Evolutionary conservation across 2,888 invertebrate species (phyloP).

Genomic region (Crossocerus cetratus): DNA sequence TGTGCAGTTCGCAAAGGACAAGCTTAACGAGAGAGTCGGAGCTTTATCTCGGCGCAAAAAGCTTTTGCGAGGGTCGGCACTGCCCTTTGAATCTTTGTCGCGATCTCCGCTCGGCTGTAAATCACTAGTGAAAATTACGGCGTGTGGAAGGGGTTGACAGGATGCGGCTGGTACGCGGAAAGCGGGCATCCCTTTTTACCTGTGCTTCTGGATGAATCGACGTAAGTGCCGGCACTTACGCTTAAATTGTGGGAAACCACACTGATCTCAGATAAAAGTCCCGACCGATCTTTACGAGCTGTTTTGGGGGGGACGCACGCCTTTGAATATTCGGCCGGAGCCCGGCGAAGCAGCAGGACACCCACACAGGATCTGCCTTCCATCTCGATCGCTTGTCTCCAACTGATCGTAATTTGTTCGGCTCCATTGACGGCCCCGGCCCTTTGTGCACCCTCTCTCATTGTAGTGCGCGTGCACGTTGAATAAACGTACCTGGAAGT

Average conservation of each 20-base stretch:
- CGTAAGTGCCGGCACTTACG: conserved; percentile 45
- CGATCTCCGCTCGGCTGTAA: conserved; percentile 33
- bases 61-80: conserved; percentile 15
- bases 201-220: conserved; percentile 23
- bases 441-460: background rate
- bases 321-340: background rate
- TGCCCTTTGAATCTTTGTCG: conserved; percentile 34
- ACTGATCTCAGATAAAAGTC: conserved; percentile 42
- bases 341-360: background rate
- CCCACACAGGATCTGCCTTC: no score
- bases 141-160: conserved; percentile 33
- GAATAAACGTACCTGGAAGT: conserved; percentile 46
- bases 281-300: conserved; percentile 44
- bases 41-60: no score
- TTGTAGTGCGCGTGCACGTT: background rate
- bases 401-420: background rate
- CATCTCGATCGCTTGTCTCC: background rate
- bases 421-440: background rate
- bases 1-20: no score
- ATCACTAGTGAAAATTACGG: conserved; percentile 41
- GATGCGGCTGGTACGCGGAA: conserved; percentile 14
- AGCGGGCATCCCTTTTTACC: conserved; percentile 26
- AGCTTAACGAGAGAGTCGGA: no score
- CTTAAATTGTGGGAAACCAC: conserved; percentile 35
- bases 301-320: background rate